These are phyloP conservation scores for Drosophila ananassae DNA, from an alignment of 1,140 invertebrate species.

Conservation along the genomic window DNA sequence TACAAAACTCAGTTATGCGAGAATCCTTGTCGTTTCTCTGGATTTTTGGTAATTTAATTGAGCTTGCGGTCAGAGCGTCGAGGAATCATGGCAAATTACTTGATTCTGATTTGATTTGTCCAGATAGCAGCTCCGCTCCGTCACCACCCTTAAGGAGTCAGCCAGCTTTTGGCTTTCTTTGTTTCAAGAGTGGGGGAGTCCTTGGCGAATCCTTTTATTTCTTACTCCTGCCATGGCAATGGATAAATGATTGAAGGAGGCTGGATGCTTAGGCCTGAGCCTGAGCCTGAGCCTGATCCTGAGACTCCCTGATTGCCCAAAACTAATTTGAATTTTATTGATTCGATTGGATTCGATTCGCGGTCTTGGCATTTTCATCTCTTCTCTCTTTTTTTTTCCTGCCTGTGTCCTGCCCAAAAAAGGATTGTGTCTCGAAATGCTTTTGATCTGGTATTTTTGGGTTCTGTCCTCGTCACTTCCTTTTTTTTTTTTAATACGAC, in stretches of 20 bases:
- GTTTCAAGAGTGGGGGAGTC: slow-evolving; percentile 66
- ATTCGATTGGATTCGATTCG: slow-evolving; percentile 73
- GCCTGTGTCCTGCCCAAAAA: slow-evolving; percentile 24
- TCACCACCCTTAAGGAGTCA: neutral
- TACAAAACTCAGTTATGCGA: neutral
- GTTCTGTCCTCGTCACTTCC: neutral
- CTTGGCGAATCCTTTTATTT: slow-evolving; percentile 56
- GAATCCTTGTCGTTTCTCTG: slow-evolving; percentile 6
- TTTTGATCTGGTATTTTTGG: slow-evolving; percentile 29
- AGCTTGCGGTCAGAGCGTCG: slow-evolving; percentile 74
- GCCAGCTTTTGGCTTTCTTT: slow-evolving; percentile 39
- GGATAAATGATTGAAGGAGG: slow-evolving; percentile 69
- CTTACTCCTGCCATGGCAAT: slow-evolving; percentile 55
- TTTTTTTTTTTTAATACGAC: slow-evolving; percentile 46
- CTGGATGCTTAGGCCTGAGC: neutral
- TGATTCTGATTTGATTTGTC: slow-evolving; percentile 81
- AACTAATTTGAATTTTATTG: slow-evolving; percentile 83
- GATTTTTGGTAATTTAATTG: slow-evolving; percentile 74
- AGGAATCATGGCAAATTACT: slow-evolving; percentile 77
- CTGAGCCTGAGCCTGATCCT: neutral
- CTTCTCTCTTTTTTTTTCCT: neutral
- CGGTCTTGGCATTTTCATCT: too few species aligned
- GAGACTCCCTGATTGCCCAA: slow-evolving; percentile 66
- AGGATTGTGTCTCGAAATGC: slow-evolving; percentile 62
- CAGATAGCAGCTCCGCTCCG: slow-evolving; percentile 59